Percentiles rank a stretch among this genome's conserved stretches.
Conservation (phyloP, 1,140 invertebrate genomes). For the Pseudomyrmex cubaensis region DNA sequence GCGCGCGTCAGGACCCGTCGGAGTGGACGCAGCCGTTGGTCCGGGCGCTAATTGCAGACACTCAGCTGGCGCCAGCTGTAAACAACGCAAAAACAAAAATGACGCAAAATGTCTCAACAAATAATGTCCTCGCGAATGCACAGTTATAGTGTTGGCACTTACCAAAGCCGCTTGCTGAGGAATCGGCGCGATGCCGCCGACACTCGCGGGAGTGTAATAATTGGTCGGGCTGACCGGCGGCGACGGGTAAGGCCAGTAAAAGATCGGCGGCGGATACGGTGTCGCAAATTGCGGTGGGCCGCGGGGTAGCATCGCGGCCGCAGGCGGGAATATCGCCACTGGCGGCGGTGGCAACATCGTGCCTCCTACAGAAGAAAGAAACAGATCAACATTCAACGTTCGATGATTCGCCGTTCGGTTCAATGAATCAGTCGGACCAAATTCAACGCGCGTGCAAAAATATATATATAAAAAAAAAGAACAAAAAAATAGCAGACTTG, state of each 20-base stretch:
- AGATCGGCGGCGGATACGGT: constrained; percentile 87
- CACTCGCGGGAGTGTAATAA: constrained; percentile 88
- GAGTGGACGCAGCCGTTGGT: constrained; percentile 48
- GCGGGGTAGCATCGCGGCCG: constrained; percentile 78
- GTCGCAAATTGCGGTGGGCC: constrained; percentile 86
- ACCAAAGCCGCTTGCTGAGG: constrained; percentile 81
- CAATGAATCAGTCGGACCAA: background rate
- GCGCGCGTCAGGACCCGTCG: constrained; percentile 80
- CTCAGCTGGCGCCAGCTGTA: constrained; percentile 85
- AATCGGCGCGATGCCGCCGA: constrained; percentile 80
- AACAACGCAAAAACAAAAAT: constrained; percentile 26
- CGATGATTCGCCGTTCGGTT: background rate
- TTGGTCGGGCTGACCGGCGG: constrained; percentile 95
- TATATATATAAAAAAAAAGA: background rate
- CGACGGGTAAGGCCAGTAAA: constrained; percentile 96
- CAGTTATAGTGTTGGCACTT: constrained; percentile 42
- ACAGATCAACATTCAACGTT: constrained; percentile 38
- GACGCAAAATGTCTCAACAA: background rate
- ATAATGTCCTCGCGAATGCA: background rate
- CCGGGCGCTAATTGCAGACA: constrained; percentile 86
- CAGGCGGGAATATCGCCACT: constrained; percentile 82
- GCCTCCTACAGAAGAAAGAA: constrained; percentile 83
- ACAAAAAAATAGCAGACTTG: too few species aligned
- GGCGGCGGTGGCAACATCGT: constrained; percentile 86
- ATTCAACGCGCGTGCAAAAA: background rate